These are phyloP conservation scores for Entomobrya proxima DNA, from an alignment of 2,888 invertebrate genomes.

Conservation along the genomic window DNA sequence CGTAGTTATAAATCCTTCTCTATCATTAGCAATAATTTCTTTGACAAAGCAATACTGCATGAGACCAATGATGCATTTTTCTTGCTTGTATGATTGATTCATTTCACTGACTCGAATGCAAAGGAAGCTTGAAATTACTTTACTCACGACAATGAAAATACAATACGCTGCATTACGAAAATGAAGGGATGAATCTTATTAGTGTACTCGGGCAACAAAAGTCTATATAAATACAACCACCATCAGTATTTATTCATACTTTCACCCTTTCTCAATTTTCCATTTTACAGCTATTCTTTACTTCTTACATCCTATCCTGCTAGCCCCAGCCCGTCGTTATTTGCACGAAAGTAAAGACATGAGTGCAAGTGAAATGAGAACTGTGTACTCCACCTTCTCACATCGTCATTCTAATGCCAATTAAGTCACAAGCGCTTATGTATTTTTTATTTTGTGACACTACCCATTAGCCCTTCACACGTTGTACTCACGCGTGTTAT, in stretches of 20 bases:
- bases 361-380: slow-evolving; percentile 36
- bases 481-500: neutral
- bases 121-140: slow-evolving; percentile 31
- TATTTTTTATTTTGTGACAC: neutral
- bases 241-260: slow-evolving; percentile 36
- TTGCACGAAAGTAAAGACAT: neutral
- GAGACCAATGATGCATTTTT: neutral
- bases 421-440: slow-evolving; percentile 35
- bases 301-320: neutral
- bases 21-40: too few species aligned
- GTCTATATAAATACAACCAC: neutral
- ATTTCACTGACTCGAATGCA: neutral
- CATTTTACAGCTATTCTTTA: slow-evolving; percentile 13
- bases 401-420: slow-evolving; percentile 43
- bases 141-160: neutral
- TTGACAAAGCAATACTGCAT: too few species aligned
- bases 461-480: slow-evolving; percentile 44
- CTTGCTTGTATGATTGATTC: neutral
- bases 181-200: slow-evolving; percentile 12
- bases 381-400: slow-evolving; percentile 59
- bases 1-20: too few species aligned
- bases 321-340: neutral
- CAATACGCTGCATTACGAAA: neutral
- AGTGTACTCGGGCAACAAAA: neutral
- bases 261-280: slow-evolving; percentile 61